These are phyloP conservation scores for Hyposoter dolosus DNA, from an alignment of 2,888 invertebrate genomes.

Conservation along the genomic window DNA sequence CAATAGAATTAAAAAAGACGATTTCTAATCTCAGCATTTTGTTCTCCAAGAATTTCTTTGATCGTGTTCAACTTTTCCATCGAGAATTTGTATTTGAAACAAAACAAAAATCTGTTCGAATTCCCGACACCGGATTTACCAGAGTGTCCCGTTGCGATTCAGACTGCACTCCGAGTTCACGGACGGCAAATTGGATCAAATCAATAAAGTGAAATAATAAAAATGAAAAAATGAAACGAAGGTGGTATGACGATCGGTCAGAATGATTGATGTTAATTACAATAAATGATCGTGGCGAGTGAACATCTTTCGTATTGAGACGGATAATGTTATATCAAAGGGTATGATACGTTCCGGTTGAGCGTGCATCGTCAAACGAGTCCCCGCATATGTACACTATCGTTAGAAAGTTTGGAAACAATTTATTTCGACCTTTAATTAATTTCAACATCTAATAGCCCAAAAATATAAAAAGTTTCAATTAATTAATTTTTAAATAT, in stretches of 20 bases:
- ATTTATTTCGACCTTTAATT: neutral
- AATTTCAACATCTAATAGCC: neutral
- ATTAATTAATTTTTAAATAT: neutral
- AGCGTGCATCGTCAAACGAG: conserved; percentile 42
- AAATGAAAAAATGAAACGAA: neutral
- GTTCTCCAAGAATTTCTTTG: neutral
- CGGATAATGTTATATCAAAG: conserved; percentile 35
- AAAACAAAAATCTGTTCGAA: conserved; percentile 8
- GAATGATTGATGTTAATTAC: conserved; percentile 54
- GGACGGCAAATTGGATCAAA: conserved; percentile 3
- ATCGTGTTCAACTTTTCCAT: neutral
- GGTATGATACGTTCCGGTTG: conserved; percentile 46
- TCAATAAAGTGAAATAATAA: neutral
- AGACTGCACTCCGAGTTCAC: neutral
- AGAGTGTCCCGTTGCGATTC: conserved; percentile 13
- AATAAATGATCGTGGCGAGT: conserved; percentile 46
- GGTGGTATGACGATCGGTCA: neutral
- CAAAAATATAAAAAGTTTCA: neutral
- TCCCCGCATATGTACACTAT: conserved; percentile 10
- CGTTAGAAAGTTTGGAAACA: neutral
- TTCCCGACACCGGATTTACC: conserved; percentile 4
- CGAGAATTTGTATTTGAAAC: neutral
- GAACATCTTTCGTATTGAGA: conserved; percentile 34
- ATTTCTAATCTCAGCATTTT: neutral
- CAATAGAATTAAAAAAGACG: neutral